phyloP scores from a whole-genome alignment of 2,113 vertebrate genomes.

The Pteruthius melanotis region DNA sequence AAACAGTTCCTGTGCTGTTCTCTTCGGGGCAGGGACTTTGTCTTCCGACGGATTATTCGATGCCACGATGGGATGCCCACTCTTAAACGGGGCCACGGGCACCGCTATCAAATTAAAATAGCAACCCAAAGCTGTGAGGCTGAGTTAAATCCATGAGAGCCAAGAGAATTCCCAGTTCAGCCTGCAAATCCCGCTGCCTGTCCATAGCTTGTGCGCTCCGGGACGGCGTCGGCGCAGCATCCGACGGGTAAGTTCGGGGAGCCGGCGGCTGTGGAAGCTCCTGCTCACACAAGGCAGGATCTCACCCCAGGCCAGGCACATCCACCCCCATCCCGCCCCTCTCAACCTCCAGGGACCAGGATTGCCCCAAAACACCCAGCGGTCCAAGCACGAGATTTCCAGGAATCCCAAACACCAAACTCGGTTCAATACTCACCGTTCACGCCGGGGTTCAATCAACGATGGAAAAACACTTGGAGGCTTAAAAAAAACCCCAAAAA shows the following conservation, averaged over 20 bases:
- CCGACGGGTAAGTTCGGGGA: neutral
- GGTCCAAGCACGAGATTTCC: neutral
- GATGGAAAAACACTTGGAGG: neutral
- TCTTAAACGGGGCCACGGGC: neutral
- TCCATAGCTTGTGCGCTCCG: neutral
- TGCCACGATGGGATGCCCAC: neutral
- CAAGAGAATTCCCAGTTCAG: neutral
- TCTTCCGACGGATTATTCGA: neutral
- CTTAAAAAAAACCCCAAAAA: neutral
- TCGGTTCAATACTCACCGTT: fast-evolving
- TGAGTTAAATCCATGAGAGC: neutral
- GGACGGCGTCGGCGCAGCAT: fast-evolving
- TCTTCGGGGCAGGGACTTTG: conserved; percentile 63
- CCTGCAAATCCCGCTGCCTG: fast-evolving
- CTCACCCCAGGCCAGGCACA: neutral
- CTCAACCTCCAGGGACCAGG: neutral
- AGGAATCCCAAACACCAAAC: neutral
- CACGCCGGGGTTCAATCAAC: fast-evolving
- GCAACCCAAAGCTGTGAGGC: neutral
- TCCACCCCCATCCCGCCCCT: neutral
- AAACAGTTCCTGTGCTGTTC: conserved; percentile 69
- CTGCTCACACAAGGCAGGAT: fast-evolving
- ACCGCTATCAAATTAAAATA: neutral
- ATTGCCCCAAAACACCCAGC: neutral
- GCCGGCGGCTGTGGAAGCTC: neutral